Conservation (phyloP, 1,140 invertebrate genomes). For the Melanaphis sacchari region DNA sequence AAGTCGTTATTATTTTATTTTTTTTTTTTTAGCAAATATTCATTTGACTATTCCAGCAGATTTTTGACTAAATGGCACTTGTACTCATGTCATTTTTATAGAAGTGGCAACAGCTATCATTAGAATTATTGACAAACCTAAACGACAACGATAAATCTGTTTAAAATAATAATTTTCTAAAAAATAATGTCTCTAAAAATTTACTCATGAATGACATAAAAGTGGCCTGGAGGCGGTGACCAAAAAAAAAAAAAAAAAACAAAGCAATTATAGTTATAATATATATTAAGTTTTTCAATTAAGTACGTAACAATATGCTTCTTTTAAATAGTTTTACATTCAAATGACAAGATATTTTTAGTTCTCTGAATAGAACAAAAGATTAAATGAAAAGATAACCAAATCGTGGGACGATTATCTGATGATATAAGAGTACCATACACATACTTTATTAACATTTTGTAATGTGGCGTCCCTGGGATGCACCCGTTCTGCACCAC, state of each 20-base stretch:
- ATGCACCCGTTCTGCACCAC: conserved; percentile 33
- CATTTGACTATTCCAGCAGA: background rate
- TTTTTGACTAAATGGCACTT: background rate
- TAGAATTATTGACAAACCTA: background rate
- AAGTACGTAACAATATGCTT: background rate
- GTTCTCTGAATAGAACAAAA: background rate
- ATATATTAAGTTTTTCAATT: background rate
- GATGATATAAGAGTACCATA: conserved; percentile 1
- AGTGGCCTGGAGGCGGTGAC: background rate
- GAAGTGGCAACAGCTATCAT: background rate
- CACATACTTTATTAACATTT: conserved; percentile 4
- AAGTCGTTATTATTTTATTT: no score
- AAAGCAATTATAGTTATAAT: background rate
- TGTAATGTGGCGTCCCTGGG: background rate
- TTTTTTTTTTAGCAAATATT: background rate
- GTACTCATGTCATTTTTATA: background rate
- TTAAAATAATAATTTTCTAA: background rate
- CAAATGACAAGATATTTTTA: background rate
- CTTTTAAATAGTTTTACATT: background rate
- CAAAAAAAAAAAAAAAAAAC: background rate
- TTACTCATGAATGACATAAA: background rate
- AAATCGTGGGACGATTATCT: background rate
- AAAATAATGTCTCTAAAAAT: background rate
- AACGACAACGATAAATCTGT: background rate
- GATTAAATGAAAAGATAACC: background rate